Conservation (phyloP, 2,888 invertebrate genomes). For the Xestia c-nigrum region DNA sequence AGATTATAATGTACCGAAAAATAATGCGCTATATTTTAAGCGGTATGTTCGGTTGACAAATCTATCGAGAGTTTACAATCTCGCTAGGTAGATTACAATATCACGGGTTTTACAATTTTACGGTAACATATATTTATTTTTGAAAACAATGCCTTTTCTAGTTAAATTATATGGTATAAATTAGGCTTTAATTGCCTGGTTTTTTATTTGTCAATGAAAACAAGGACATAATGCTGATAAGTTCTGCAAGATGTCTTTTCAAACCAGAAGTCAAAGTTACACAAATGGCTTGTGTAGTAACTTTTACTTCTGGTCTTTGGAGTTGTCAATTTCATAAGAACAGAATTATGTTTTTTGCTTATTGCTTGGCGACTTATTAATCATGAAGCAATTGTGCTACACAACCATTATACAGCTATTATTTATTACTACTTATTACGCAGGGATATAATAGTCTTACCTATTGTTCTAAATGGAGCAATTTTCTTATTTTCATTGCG, state of each 20-base stretch:
- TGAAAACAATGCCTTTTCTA: neutral
- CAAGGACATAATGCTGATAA: slow-evolving; percentile 19
- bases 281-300: too few relatives aligned
- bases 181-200: neutral
- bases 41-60: too few relatives aligned
- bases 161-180: too few relatives aligned
- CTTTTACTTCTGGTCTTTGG: neutral
- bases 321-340: slow-evolving; percentile 18
- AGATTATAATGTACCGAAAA: too few relatives aligned
- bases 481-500: slow-evolving; percentile 52
- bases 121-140: too few relatives aligned
- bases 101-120: too few relatives aligned
- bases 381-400: slow-evolving; percentile 32
- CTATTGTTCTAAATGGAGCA: slow-evolving; percentile 50
- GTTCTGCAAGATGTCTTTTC: slow-evolving; percentile 12
- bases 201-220: slow-evolving; percentile 4
- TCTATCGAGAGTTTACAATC: too few relatives aligned
- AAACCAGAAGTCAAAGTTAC: slow-evolving; percentile 37
- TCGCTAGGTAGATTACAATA: too few relatives aligned
- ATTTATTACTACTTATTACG: slow-evolving; percentile 27
- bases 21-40: too few relatives aligned
- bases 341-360: neutral
- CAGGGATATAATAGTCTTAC: slow-evolving; percentile 24
- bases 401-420: slow-evolving; percentile 27
- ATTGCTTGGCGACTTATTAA: slow-evolving; percentile 4